Evolutionary conservation across 92 coral and sea anemone species (phyloP), one percentile per base, ranked within the genome.

Genomic region (Paramuricea clavata): DNA sequence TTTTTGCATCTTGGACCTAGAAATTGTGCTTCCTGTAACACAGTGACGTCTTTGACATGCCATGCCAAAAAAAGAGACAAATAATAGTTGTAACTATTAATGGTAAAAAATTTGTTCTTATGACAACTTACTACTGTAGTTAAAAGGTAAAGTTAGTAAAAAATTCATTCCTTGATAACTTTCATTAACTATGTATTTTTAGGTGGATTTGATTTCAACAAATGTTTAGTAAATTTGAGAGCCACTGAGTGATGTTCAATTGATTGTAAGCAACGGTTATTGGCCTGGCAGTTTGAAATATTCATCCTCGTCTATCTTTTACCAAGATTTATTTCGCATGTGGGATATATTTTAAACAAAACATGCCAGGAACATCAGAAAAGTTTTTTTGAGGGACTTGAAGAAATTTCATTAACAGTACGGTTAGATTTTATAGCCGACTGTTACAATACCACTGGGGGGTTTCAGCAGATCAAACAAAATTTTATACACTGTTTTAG

Each of bases 331-430:
- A 47, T 88, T 88, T 31, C 49, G 41, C 27, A 41, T 41, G 27
- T 88, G 91, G 91, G 88, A 88, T 62, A 31, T 74, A 35, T 39
- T 82, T 35, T 88, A 82, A 78, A 88, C n/a, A 88, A 74, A 59
- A 88, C 74, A 88, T 88, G 91, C 91, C 91, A 26, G 91, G 91
- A 50, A 47, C 72, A 16, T 88, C 88, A 88, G 64, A 77, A 70
- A 44, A 68, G 88, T 2, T 88, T 88, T 74, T 16, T 88, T 39
- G 31, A 36, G 28, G 79, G 87, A 6, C 74, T 87, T 21, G 78
- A 79, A 78, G 90, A 87, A 80, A 67, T 87, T 67, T 87, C 90
- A 27, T 67, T 34, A 23, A 75, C n/a, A n/a, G n/a, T n/a, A n/a
- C n/a, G n/a, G n/a, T n/a, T n/a, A n/a, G n/a, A n/a, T n/a, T n/a